Conservation (phyloP, 2,113 vertebrate species). For the Cavia aperea region DNA sequence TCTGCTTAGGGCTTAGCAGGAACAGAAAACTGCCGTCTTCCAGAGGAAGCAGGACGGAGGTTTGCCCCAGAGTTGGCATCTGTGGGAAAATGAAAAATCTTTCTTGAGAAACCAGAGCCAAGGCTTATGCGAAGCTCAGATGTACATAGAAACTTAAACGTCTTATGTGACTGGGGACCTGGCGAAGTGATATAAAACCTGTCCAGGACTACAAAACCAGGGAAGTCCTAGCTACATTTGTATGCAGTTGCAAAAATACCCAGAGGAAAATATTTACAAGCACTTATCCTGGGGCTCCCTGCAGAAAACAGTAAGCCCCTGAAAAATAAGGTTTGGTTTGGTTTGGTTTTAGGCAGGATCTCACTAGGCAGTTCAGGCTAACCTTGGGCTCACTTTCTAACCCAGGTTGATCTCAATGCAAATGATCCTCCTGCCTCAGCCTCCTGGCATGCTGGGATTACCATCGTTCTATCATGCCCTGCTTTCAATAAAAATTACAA, state of each 20-base stretch:
- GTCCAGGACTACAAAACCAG: background rate
- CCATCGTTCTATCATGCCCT: too few species aligned
- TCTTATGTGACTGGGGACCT: background rate
- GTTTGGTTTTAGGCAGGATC: too few species aligned
- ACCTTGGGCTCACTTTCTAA: too few species aligned
- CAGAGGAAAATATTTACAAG: background rate
- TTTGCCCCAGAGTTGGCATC: background rate
- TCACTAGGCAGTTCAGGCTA: too few species aligned
- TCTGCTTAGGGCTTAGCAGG: background rate
- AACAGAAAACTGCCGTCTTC: background rate
- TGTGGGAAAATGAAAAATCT: background rate
- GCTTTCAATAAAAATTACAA: background rate
- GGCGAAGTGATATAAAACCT: background rate
- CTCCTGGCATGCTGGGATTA: too few species aligned
- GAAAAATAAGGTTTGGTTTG: background rate
- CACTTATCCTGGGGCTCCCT: background rate
- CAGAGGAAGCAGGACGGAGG: background rate
- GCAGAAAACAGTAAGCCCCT: background rate
- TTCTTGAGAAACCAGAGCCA: background rate
- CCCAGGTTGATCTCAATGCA: too few species aligned
- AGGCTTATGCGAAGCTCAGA: background rate
- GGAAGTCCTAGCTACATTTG: background rate
- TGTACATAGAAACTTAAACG: background rate
- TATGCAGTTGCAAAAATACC: background rate
- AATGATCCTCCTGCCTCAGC: too few species aligned